Evolutionary conservation across 2,113 vertebrate genomes (phyloP).

Genomic region (Merops nubicus): DNA sequence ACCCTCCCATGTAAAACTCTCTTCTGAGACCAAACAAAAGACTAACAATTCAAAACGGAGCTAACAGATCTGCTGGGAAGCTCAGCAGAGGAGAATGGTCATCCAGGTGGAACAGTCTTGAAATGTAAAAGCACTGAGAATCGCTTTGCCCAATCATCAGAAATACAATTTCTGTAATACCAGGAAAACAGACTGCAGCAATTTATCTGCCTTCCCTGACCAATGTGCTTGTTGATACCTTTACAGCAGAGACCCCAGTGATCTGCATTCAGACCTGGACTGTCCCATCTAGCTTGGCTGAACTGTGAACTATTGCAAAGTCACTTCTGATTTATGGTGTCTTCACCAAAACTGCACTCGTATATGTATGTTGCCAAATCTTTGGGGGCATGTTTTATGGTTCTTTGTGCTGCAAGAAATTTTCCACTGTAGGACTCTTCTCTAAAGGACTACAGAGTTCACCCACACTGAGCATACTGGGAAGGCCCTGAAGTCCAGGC

Average conservation of each 20-base stretch:
- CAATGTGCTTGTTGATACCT: not conserved
- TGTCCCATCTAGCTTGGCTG: not conserved
- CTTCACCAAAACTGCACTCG: not conserved
- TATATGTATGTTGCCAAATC: fast-evolving
- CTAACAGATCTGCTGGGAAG: not conserved
- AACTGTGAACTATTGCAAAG: not conserved
- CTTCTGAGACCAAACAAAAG: not conserved
- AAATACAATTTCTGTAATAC: not conserved
- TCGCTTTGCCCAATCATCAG: not conserved
- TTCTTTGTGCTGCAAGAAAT: not conserved
- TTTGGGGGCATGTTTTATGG: not conserved
- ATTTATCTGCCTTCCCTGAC: not conserved
- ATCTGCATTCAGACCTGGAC: not conserved
- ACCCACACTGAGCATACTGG: not conserved
- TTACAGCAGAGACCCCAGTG: not conserved
- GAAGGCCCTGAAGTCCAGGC: not conserved
- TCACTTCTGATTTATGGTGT: not conserved
- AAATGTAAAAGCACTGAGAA: not conserved
- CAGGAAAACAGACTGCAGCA: not conserved
- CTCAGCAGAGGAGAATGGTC: not conserved
- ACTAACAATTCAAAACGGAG: not conserved
- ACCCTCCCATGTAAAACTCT: not conserved
- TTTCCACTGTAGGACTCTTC: not conserved
- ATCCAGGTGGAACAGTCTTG: not conserved
- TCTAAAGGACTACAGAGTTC: not conserved